Base-by-base conservation (phyloP, 2,888 invertebrate species). In the Crepidodera aurea region DNA sequence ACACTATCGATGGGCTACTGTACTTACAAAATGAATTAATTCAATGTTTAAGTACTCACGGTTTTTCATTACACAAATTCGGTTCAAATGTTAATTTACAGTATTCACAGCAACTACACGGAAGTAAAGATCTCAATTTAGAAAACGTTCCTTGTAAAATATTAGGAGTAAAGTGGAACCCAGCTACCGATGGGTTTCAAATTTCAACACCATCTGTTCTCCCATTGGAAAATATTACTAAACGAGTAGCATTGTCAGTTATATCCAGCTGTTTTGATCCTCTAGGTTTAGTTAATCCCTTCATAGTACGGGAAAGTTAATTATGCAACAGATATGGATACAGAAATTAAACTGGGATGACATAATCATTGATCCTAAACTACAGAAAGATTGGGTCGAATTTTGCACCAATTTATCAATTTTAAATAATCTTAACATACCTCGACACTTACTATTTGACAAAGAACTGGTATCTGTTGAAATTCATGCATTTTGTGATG, bases 211-310 rank as follows among this genome's bases (percentile, higher is more conserved):
- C 29, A 19, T 25, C 29, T n/a, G 8, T 8, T 2, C 22, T 48
- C 1, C 37, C n/a, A 1, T 12, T 29, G 1, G 1, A 15, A 13
- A 1, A 27, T 10, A 12, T 50, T 1, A 56, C 51, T 1, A 66
- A 54, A 50, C 39, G 68, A 32, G 10, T 7, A 7, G 51, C 62
- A 12, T 54, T 64, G 18, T 61, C 60, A n/a, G 27, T 10, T 15
- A 66, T 64, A n/a, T 48, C 59, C 0, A 29, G 40, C 27, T 51
- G 67, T 15, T 66, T 64, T 42, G 65, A 67, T 50, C 65, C 67
- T 0, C 15, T 66, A 1, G 63, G 66, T 27, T 46, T 68, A 7
- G 48, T 68, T 3, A 60, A 61, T 7, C 67, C 65, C n/a, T 22
- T 57, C 0, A 54, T 60, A 1, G 39, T 61, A 32, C 37, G 13